Percentiles rank a stretch among this genome's conserved stretches.
These are phyloP conservation scores for Eutolmus rufibarbis DNA, from an alignment of 2,888 invertebrate genomes.

Conservation along the genomic window DNA sequence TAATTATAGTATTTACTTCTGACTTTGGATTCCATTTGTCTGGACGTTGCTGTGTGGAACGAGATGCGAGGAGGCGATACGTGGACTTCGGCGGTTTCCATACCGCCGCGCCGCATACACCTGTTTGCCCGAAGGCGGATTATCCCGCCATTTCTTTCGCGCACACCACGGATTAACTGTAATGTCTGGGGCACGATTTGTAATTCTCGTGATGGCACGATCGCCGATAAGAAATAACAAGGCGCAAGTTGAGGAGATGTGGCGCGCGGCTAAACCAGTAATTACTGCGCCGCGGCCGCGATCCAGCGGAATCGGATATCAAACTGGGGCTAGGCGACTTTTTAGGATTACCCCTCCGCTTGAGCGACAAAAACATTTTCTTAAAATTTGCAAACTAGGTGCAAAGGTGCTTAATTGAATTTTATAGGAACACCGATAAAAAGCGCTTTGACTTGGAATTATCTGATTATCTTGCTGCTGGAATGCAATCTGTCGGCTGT, in stretches of 20 bases:
- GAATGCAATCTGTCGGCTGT: background rate
- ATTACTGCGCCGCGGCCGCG: conserved; percentile 7
- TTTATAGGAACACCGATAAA: background rate
- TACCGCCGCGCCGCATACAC: conserved; percentile 1
- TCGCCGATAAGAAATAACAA: conserved; percentile 38
- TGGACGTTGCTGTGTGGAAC: conserved; percentile 2
- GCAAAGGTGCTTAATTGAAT: background rate
- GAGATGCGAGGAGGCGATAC: conserved; percentile 28
- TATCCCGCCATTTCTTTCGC: conserved; percentile 33
- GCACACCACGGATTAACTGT: conserved; percentile 35
- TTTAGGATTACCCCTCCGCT: background rate
- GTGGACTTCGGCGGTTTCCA: background rate
- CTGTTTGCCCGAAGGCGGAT: conserved; percentile 39
- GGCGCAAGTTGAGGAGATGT: conserved; percentile 39
- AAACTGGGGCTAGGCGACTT: background rate
- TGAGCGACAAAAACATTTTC: background rate
- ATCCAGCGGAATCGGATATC: background rate
- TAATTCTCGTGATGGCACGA: conserved; percentile 41
- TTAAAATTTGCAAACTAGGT: background rate
- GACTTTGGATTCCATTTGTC: conserved; percentile 42
- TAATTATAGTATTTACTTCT: conserved; percentile 44
- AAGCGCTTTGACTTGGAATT: background rate
- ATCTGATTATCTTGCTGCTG: background rate
- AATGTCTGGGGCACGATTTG: conserved; percentile 40
- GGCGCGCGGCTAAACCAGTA: conserved; percentile 8